Evolutionary conservation across 2,888 invertebrate genomes (phyloP), one percentile per base, ranked within the genome.

Genomic region (Geophilus truncorum): DNA sequence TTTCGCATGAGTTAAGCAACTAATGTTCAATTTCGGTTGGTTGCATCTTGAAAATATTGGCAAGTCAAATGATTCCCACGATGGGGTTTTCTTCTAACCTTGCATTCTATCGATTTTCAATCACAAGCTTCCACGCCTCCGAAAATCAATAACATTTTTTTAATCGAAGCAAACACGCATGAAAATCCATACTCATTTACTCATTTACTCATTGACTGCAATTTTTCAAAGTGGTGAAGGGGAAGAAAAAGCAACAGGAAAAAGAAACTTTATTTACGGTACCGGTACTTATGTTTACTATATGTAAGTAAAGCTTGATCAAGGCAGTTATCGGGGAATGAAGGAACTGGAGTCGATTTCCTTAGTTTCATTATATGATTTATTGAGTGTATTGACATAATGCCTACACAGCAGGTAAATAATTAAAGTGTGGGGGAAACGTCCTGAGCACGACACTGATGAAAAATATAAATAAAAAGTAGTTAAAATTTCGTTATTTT

Each of bases 21-120:
- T 70, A 70, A 70, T 70, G 70, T 70, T 70, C 70, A 70, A 70
- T 28, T 70, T 70, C 70, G 70, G 70, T 70, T 28, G 70, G 70
- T 70, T 70, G 70, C 70, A 70, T 70, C 70, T 70, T 70, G 70
- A 70, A 70, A 70, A 28, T 70, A 70, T 70, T 70, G 25, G 70
- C 70, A 70, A 70, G 70, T 70, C 25, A 70, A 70, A 70, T 70
- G 70, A n/a, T 70, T 70, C 70, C 15, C 70, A 70, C 70, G 70
- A 70, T 70, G 70, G 25, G 70, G 51, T 51, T 70, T 70, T 70
- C 70, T 70, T 70, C 70, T 15, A 70, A 70, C 70, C 70, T 70
- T 70, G 70, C 70, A 25, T 70, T 70, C 18, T 70, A 70, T 70
- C 70, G 70, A 70, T 70, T 70, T 70, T 70, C 70, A 70, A 70